A percentile compares a stretch with the other conserved stretches of the same genome.
Conservation (phyloP, 2,113 vertebrate species). For the Larimichthys polyactis region DNA sequence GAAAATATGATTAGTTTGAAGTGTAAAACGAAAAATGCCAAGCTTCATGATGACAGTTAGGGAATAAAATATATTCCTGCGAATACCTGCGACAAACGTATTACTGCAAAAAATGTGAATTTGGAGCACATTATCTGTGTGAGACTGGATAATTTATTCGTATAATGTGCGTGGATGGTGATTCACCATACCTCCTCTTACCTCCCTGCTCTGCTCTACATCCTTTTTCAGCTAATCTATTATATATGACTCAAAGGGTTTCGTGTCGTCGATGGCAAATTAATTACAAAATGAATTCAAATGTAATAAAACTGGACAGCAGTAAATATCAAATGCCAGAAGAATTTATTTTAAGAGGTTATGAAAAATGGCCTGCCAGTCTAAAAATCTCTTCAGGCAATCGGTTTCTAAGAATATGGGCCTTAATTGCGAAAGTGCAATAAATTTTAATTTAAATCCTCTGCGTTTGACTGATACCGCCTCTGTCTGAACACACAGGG, state of each 20-base stretch:
- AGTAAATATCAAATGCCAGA: constrained; percentile 40
- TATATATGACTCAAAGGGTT: background rate
- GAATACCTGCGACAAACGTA: background rate
- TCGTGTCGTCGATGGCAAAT: constrained; percentile 9
- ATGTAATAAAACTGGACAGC: constrained; percentile 17
- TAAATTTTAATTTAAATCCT: constrained; percentile 40
- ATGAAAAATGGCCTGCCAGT: constrained; percentile 27
- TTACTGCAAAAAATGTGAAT: background rate
- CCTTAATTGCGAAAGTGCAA: constrained; percentile 35
- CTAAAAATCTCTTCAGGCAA: constrained; percentile 36
- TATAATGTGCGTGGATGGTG: background rate
- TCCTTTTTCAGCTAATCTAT: background rate
- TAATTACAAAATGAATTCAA: constrained; percentile 25
- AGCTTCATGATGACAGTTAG: background rate
- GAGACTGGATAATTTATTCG: background rate
- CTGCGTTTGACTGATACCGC: constrained; percentile 28
- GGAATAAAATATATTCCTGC: background rate
- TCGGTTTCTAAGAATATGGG: constrained; percentile 1
- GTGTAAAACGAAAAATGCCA: background rate
- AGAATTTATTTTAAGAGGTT: constrained; percentile 43
- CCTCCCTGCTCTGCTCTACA: background rate
- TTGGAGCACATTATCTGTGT: background rate
- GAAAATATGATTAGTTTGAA: constrained; percentile 13
- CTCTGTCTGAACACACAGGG: constrained; percentile 21
- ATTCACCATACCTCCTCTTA: background rate